A percentile compares a stretch with the other conserved stretches of the same genome.
Evolutionary conservation across 2,888 invertebrate species (phyloP).

Genomic region (Polymixis lichenea): DNA sequence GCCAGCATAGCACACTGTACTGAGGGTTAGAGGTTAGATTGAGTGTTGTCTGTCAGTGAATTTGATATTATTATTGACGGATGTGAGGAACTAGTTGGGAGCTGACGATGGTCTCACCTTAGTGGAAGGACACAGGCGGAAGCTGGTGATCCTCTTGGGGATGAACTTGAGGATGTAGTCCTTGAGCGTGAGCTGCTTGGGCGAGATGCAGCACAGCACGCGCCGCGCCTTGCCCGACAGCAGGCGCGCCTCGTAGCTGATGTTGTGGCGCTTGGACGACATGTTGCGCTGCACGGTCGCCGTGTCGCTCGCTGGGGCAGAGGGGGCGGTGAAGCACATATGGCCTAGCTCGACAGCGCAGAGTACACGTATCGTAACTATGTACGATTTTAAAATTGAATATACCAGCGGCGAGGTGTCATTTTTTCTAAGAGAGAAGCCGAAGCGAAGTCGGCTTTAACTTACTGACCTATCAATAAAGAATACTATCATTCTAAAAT

Average conservation of each 20-base stretch:
- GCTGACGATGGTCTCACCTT: conserved; percentile 90
- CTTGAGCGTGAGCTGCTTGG: conserved; percentile 97
- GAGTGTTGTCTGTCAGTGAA: too few relatives aligned
- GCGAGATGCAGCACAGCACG: conserved; percentile 97
- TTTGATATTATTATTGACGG: neutral
- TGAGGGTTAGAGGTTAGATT: too few relatives aligned
- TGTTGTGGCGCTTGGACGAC: conserved; percentile 95
- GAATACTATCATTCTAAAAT: too few relatives aligned
- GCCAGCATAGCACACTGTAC: too few relatives aligned
- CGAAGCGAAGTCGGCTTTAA: too few relatives aligned
- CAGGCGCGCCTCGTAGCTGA: conserved; percentile 95
- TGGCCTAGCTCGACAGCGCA: neutral
- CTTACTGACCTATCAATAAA: too few relatives aligned
- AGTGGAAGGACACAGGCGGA: conserved; percentile 97
- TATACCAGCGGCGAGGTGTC: too few relatives aligned
- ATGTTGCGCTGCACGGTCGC: conserved; percentile 96
- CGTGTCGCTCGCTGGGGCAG: conserved; percentile 89
- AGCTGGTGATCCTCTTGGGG: conserved; percentile 97
- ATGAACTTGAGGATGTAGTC: conserved; percentile 98
- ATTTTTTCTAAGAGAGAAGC: too few relatives aligned
- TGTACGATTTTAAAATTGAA: too few relatives aligned
- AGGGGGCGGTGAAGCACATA: too few relatives aligned
- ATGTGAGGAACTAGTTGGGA: neutral
- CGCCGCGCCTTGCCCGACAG: conserved; percentile 93
- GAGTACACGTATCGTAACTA: too few relatives aligned